These are phyloP conservation scores for Alviniconcha strummeri DNA, from an alignment of 2,888 invertebrate species.

Conservation along the genomic window DNA sequence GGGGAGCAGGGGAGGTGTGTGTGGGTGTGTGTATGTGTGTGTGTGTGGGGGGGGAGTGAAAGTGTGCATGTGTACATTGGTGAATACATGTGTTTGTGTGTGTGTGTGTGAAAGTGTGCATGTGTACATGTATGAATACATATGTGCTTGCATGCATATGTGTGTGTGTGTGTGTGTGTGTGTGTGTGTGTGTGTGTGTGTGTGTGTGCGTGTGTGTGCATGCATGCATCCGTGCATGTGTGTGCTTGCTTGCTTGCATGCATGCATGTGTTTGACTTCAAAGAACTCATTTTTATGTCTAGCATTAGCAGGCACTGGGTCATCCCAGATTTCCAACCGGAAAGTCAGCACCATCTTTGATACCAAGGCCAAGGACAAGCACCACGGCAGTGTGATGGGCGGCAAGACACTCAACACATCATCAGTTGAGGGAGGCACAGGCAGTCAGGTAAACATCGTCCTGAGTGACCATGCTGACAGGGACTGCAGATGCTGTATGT, in stretches of 20 bases:
- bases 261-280: background rate
- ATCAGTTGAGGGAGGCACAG: slow-evolving; percentile 63
- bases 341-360: slow-evolving; percentile 70
- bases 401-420: slow-evolving; percentile 61
- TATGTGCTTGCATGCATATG: too few relatives aligned
- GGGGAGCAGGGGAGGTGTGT: too few relatives aligned
- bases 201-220: slow-evolving; percentile 10
- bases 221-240: background rate
- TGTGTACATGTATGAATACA: too few relatives aligned
- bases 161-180: background rate
- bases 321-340: slow-evolving; percentile 63
- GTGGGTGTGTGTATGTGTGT: too few relatives aligned
- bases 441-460: slow-evolving; percentile 62
- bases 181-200: background rate
- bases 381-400: slow-evolving; percentile 57
- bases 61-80: too few relatives aligned
- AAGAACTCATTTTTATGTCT: background rate
- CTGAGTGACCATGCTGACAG: too few relatives aligned
- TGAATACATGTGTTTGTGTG: too few relatives aligned
- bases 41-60: too few relatives aligned
- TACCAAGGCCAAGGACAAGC: slow-evolving; percentile 62
- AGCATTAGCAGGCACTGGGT: slow-evolving; percentile 39
- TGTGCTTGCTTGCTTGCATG: background rate
- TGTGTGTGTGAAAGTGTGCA: too few relatives aligned
- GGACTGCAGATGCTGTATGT: too few relatives aligned